Percentiles rank a stretch among this genome's conserved stretches.
These are phyloP conservation scores for Drosophila suboccidentalis DNA, from an alignment of 2,888 invertebrate species.

Conservation along the genomic window DNA sequence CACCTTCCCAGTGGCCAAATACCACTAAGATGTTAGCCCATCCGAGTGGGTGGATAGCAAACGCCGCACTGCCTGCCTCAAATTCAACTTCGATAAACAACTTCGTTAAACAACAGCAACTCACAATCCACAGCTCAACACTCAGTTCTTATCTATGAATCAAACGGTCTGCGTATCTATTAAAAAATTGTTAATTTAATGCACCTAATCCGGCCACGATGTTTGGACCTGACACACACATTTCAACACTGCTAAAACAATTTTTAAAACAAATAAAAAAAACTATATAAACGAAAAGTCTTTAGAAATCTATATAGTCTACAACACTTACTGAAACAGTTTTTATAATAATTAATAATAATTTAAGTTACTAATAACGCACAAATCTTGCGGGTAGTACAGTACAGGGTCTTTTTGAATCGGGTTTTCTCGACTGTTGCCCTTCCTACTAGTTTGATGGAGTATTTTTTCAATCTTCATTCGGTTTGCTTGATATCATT, in stretches of 20 bases:
- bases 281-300: not conserved
- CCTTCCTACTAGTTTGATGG: not conserved
- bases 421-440: not conserved
- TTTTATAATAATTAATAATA: not conserved
- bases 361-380: too few relatives aligned
- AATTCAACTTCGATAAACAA: not conserved
- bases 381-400: too few relatives aligned
- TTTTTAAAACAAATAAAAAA: conserved; percentile 30
- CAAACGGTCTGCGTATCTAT: conserved; percentile 7
- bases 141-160: not conserved
- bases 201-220: conserved; percentile 37
- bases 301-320: not conserved
- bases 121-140: not conserved
- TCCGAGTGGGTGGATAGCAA: conserved; percentile 27
- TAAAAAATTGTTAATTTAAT: conserved; percentile 35
- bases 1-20: conserved; percentile 84
- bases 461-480: too few relatives aligned
- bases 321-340: too few relatives aligned
- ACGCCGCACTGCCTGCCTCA: conserved; percentile 73
- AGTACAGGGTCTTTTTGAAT: not conserved
- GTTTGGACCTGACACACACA: conserved; percentile 26
- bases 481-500: not conserved
- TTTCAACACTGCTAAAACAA: conserved; percentile 20
- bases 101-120: not conserved
- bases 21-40: conserved; percentile 60